phyloP scores from a whole-genome alignment of 2,888 invertebrate species.

The Ormyrus rosae region DNA sequence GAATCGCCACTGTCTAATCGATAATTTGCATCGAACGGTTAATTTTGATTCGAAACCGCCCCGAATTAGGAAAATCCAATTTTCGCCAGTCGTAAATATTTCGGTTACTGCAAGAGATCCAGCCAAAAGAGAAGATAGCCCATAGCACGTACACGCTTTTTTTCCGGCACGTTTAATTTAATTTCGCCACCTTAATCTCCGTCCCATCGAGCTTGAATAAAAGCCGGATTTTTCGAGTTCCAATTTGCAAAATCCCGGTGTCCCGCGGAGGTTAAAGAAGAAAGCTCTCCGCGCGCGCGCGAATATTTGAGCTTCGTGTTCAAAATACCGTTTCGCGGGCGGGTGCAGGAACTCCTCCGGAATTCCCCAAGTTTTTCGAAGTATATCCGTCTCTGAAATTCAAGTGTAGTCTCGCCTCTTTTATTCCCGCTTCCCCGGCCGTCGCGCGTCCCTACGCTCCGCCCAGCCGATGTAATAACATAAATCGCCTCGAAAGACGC shows the following conservation, averaged over 20 bases:
- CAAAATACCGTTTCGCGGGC: constrained; percentile 14
- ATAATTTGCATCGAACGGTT: background rate
- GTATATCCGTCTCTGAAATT: background rate
- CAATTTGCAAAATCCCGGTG: constrained; percentile 29
- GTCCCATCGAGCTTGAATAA: constrained; percentile 4
- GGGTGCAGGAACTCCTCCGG: background rate
- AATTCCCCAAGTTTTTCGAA: background rate
- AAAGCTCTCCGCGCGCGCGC: constrained; percentile 11
- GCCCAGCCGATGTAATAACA: background rate
- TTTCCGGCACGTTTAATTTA: constrained; percentile 37
- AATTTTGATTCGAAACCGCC: background rate
- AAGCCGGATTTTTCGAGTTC: constrained; percentile 40
- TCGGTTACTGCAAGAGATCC: background rate
- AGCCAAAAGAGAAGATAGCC: background rate
- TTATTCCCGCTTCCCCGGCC: background rate
- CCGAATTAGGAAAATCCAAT: constrained; percentile 37
- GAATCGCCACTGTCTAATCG: too few species aligned
- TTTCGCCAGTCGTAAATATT: constrained; percentile 19
- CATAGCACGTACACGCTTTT: background rate
- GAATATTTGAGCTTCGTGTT: constrained; percentile 28
- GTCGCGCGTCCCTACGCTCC: background rate
- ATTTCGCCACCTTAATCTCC: constrained; percentile 23
- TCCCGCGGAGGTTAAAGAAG: constrained; percentile 15
- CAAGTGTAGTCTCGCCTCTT: background rate
- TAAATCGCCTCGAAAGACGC: background rate